These are phyloP conservation scores for Tetragonula carbonaria DNA, from an alignment of 2,888 invertebrate species.

Conservation along the genomic window DNA sequence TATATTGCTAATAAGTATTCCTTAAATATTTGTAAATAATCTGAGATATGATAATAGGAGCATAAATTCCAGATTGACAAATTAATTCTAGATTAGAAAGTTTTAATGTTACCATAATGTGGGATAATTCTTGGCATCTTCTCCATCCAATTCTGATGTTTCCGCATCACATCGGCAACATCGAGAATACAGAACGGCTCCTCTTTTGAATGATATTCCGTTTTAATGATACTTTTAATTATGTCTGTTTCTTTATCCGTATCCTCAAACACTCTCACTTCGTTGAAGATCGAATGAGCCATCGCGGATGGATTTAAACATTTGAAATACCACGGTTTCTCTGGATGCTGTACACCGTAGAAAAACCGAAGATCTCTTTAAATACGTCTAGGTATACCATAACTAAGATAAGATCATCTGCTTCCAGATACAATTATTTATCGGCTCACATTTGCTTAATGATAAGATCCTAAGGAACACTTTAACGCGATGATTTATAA, in stretches of 20 bases:
- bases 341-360: background rate
- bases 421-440: conserved; percentile 6
- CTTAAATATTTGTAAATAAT: background rate
- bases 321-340: background rate
- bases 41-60: background rate
- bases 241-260: conserved; percentile 68
- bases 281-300: conserved; percentile 57
- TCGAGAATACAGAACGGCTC: conserved; percentile 79
- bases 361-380: background rate
- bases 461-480: conserved; percentile 34
- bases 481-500: background rate
- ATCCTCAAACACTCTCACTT: conserved; percentile 74
- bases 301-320: background rate
- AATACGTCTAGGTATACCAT: conserved; percentile 20
- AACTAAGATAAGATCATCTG: conserved; percentile 37
- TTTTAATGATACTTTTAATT: conserved; percentile 71
- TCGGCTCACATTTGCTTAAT: conserved; percentile 35
- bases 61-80: background rate
- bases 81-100: background rate
- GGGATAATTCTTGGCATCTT: conserved; percentile 80
- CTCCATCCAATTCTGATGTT: conserved; percentile 77
- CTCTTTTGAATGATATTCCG: conserved; percentile 64
- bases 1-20: background rate
- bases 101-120: conserved; percentile 73
- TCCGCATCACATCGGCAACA: conserved; percentile 74